Percentiles rank a stretch among this genome's conserved stretches.
phyloP scores from a whole-genome alignment of 2,888 invertebrate genomes.

The Aphelenchoides bicaudatus region DNA sequence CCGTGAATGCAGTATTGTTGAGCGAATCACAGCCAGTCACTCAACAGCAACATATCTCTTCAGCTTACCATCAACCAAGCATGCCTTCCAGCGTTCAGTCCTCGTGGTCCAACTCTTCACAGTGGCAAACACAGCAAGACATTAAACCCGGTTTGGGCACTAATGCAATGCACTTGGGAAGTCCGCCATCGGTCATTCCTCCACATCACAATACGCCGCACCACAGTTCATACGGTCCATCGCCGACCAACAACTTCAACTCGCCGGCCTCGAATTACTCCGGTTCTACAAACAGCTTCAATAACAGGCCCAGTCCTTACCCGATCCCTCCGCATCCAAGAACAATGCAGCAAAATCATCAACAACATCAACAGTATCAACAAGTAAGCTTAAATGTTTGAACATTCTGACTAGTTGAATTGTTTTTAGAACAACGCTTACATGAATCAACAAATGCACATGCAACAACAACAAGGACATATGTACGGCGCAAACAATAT shows the following conservation, averaged over 20 bases:
- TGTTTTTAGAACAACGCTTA: constrained; percentile 5
- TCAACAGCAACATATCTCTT: background rate
- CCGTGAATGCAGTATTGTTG: constrained; percentile 12
- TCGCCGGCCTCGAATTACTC: constrained; percentile 12
- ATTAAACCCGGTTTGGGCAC: background rate
- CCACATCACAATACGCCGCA: constrained; percentile 3
- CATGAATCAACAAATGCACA: constrained; percentile 5
- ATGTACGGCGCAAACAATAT: constrained; percentile 8
- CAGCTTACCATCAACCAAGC: constrained; percentile 11
- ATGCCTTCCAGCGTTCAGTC: constrained; percentile 8
- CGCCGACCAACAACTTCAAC: constrained; percentile 9
- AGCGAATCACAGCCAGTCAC: background rate
- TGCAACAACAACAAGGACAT: constrained; percentile 11
- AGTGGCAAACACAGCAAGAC: constrained; percentile 1
- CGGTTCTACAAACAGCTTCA: constrained; percentile 12
- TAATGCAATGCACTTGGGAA: constrained; percentile 6
- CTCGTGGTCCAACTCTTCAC: background rate
- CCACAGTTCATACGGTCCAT: constrained; percentile 18
- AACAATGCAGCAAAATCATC: constrained; percentile 14
- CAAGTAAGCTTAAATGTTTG: background rate
- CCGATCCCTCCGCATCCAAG: constrained; percentile 31
- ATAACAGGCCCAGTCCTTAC: constrained; percentile 24
- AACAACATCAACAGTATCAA: background rate
- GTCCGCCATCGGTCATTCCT: constrained; percentile 2
- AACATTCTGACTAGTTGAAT: background rate